Conservation (phyloP, 2,888 invertebrate species). For the Enchytraeus crypticus region DNA sequence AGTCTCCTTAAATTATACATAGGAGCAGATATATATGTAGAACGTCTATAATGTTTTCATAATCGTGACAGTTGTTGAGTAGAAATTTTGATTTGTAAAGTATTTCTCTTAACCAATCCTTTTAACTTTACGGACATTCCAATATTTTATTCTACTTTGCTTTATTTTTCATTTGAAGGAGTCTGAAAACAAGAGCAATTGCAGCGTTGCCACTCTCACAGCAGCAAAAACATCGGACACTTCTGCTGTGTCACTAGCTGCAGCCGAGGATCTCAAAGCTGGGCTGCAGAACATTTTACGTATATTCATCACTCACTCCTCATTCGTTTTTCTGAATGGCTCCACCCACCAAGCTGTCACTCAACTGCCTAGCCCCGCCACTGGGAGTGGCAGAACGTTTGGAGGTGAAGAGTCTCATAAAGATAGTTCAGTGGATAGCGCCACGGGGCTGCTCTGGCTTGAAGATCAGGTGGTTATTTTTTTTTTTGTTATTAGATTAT, state of each 20-base stretch:
- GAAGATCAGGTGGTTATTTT: conserved; percentile 21
- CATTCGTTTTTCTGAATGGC: conserved; percentile 70
- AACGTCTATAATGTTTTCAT: too few relatives aligned
- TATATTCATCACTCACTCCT: conserved; percentile 86
- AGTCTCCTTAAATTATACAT: too few relatives aligned
- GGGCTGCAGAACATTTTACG: conserved; percentile 62
- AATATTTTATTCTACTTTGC: too few relatives aligned
- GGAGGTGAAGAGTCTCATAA: background rate
- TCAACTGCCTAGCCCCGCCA: background rate
- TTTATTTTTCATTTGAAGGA: too few relatives aligned
- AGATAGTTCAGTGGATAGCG: background rate
- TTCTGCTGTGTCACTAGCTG: background rate
- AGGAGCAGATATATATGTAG: too few relatives aligned
- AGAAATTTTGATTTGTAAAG: too few relatives aligned
- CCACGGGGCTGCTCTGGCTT: conserved; percentile 3
- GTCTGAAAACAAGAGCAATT: too few relatives aligned
- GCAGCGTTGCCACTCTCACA: too few relatives aligned
- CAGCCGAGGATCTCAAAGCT: conserved; percentile 32
- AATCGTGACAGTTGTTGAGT: too few relatives aligned
- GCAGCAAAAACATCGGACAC: too few relatives aligned
- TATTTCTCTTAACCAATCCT: too few relatives aligned
- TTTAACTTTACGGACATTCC: too few relatives aligned
- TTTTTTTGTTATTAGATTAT: background rate
- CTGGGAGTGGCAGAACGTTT: background rate
- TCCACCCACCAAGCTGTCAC: background rate